Conservation (phyloP, 2,797 vertebrate genomes). For the Tadarida brasiliensis region DNA sequence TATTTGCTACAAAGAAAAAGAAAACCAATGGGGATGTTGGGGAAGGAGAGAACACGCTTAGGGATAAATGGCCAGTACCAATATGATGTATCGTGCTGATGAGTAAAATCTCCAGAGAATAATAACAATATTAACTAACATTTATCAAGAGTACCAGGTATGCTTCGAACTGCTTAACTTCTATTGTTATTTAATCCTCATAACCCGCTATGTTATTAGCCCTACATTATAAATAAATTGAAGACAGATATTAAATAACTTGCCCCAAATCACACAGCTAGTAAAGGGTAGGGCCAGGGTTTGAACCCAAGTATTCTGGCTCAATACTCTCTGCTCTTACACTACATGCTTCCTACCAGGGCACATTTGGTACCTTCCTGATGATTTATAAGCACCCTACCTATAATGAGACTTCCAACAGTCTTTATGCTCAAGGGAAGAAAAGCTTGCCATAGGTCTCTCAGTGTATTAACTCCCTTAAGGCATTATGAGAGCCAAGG, state of each 20-base stretch:
- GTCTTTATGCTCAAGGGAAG: neutral
- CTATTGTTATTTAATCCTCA: neutral
- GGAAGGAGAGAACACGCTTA: neutral
- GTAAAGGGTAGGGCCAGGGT: neutral
- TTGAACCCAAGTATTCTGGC: neutral
- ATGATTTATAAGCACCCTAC: neutral
- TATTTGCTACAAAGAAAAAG: constrained; percentile 47
- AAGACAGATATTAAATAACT: constrained; percentile 30
- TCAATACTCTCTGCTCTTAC: neutral
- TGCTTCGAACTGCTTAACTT: neutral
- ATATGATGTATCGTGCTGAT: neutral
- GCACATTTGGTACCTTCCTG: neutral
- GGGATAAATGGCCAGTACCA: neutral
- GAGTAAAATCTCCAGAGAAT: neutral
- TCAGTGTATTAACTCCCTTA: neutral
- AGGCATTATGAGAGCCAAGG: neutral
- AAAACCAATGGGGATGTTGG: neutral
- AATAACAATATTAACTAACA: neutral
- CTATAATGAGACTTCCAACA: neutral
- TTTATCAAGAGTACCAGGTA: constrained; percentile 23
- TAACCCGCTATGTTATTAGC: neutral
- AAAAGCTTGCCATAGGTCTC: neutral
- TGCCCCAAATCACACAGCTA: neutral
- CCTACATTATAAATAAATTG: neutral
- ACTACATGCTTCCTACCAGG: neutral